A percentile compares a stretch with the other conserved stretches of the same genome.
Conservation (phyloP, 2,113 vertebrate genomes). For the Notarius lentiginosus region DNA sequence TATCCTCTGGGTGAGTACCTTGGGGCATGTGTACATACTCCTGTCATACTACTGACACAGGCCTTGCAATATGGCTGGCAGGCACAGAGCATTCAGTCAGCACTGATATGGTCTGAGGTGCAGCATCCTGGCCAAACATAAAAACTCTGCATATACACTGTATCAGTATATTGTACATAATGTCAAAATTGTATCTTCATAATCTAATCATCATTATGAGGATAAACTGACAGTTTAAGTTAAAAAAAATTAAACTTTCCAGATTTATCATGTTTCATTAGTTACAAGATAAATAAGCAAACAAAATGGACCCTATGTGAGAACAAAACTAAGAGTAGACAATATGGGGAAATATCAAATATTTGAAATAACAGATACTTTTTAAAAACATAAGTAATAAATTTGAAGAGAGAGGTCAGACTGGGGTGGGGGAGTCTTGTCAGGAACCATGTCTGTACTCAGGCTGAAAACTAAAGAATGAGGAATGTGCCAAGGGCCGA, state of each 20-base stretch:
- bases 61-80: neutral
- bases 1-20: neutral
- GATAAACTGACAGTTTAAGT: neutral
- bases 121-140: neutral
- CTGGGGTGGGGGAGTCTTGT: constrained; percentile 45
- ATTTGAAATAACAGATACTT: neutral
- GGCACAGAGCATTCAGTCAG: neutral
- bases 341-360: neutral
- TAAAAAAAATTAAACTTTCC: neutral
- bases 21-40: neutral
- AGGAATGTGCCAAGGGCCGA: constrained; percentile 70
- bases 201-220: neutral
- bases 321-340: neutral
- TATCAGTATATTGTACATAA: too few relatives aligned
- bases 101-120: neutral
- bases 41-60: neutral
- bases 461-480: constrained; percentile 31
- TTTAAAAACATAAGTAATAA: neutral
- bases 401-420: neutral
- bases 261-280: neutral
- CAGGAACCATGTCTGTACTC: constrained; percentile 60
- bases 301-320: neutral
- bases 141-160: neutral
- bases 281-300: neutral
- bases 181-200: neutral